Evolutionary conservation across 92 coral and sea anemone species (phyloP).

Genomic region (Epizoanthus fatuus): DNA sequence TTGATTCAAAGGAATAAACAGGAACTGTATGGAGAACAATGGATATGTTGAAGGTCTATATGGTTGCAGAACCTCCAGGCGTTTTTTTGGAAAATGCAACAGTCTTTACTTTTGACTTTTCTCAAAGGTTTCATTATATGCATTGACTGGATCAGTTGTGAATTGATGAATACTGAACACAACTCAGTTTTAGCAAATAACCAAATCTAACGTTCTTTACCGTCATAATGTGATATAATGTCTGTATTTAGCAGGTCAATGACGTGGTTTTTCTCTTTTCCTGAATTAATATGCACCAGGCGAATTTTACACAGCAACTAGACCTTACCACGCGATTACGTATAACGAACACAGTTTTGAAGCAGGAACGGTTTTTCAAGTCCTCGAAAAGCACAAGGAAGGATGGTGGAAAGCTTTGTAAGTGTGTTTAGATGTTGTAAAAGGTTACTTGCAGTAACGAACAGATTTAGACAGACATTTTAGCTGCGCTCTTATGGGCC

Average conservation of each 20-base stretch:
- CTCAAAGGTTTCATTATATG: not conserved
- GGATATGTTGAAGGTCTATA: too few species aligned
- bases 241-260: not conserved
- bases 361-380: conserved; percentile 9
- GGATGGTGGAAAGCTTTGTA: conserved; percentile 39
- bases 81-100: not conserved
- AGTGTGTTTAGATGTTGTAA: not conserved
- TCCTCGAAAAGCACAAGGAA: conserved; percentile 4
- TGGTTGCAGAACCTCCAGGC: too few species aligned
- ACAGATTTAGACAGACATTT: too few species aligned
- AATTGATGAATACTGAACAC: too few species aligned
- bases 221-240: not conserved
- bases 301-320: not conserved
- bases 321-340: conserved; percentile 21
- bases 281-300: not conserved
- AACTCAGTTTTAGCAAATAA: too few species aligned
- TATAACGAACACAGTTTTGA: conserved; percentile 27
- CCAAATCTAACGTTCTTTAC: too few species aligned
- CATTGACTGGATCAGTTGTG: too few species aligned
- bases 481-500: too few species aligned
- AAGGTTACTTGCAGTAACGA: too few species aligned
- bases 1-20: too few species aligned
- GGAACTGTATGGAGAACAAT: too few species aligned
- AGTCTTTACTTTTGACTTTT: not conserved
- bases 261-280: not conserved